A percentile compares a stretch with the other conserved stretches of the same genome.
phyloP scores from a whole-genome alignment of 1,140 invertebrate species.

The Pseudachorutes palmiensis region DNA sequence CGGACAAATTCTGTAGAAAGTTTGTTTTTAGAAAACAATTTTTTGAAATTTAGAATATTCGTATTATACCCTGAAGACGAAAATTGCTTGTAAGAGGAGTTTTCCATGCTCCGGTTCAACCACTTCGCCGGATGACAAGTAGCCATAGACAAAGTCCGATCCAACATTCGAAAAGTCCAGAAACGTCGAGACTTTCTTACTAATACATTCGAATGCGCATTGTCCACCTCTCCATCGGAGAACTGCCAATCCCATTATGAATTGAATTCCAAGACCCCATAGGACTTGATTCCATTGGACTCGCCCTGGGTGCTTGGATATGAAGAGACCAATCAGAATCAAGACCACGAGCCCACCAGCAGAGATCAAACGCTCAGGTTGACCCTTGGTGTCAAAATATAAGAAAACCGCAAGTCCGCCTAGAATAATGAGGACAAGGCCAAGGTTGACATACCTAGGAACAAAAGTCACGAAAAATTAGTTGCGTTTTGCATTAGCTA shows the following conservation, averaged over 20 bases:
- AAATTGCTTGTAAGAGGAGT: constrained; percentile 46
- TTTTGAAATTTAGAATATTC: no score
- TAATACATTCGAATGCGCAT: constrained; percentile 66
- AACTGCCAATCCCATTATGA: constrained; percentile 73
- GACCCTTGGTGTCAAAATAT: constrained; percentile 41
- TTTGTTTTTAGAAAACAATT: background rate
- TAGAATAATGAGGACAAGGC: constrained; percentile 1
- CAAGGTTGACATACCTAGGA: background rate
- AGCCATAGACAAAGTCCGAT: constrained; percentile 75
- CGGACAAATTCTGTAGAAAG: constrained; percentile 61
- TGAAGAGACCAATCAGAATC: constrained; percentile 44
- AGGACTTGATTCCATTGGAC: constrained; percentile 66
- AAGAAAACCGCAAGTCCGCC: constrained; percentile 30
- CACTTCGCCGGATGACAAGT: constrained; percentile 38
- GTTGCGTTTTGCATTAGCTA: background rate
- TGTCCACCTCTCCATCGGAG: constrained; percentile 73
- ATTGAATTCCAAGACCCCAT: constrained; percentile 74
- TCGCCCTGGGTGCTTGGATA: constrained; percentile 54
- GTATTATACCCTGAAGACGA: constrained; percentile 78
- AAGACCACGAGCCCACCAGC: constrained; percentile 53
- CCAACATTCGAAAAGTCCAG: constrained; percentile 67
- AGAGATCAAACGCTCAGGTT: constrained; percentile 49
- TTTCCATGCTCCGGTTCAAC: background rate
- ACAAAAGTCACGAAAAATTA: background rate
- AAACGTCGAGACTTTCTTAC: constrained; percentile 65